These are phyloP conservation scores for Erpobdella octoculata DNA, from an alignment of 2,888 invertebrate genomes.

Conservation along the genomic window DNA sequence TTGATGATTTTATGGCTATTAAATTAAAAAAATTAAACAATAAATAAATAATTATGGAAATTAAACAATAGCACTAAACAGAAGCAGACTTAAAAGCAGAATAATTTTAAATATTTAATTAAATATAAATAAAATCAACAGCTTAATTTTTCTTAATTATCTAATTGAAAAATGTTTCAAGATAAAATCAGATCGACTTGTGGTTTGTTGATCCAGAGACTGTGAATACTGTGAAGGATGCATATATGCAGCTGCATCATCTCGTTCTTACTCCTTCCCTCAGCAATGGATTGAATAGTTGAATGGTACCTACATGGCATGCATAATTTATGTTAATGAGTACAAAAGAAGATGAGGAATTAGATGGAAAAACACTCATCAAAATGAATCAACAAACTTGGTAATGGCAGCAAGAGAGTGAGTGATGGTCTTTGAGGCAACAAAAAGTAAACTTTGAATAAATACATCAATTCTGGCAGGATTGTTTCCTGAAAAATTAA, in stretches of 20 bases:
- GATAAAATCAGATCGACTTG: slow-evolving; percentile 57
- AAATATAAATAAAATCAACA: no score
- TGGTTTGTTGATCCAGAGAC: slow-evolving; percentile 88
- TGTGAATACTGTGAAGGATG: slow-evolving; percentile 80
- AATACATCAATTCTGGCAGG: slow-evolving; percentile 92
- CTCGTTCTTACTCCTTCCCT: slow-evolving; percentile 23
- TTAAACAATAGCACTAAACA: no score
- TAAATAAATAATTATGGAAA: no score
- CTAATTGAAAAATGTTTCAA: neutral
- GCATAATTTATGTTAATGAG: neutral
- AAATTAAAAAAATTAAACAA: no score
- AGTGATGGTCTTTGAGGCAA: slow-evolving; percentile 92
- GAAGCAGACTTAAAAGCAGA: no score
- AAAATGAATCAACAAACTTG: slow-evolving; percentile 65
- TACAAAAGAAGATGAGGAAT: neutral
- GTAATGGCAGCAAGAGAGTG: slow-evolving; percentile 98
- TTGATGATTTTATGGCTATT: no score
- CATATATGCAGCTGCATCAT: slow-evolving; percentile 82
- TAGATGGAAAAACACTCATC: neutral
- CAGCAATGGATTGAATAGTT: slow-evolving; percentile 34
- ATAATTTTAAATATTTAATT: no score
- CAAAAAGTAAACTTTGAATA: slow-evolving; percentile 82
- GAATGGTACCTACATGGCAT: slow-evolving; percentile 34
- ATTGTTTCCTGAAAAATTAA: slow-evolving; percentile 66
- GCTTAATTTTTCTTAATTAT: no score